phyloP scores from a whole-genome alignment of 2,797 vertebrate species.

The Arrhamphus sclerolepis region DNA sequence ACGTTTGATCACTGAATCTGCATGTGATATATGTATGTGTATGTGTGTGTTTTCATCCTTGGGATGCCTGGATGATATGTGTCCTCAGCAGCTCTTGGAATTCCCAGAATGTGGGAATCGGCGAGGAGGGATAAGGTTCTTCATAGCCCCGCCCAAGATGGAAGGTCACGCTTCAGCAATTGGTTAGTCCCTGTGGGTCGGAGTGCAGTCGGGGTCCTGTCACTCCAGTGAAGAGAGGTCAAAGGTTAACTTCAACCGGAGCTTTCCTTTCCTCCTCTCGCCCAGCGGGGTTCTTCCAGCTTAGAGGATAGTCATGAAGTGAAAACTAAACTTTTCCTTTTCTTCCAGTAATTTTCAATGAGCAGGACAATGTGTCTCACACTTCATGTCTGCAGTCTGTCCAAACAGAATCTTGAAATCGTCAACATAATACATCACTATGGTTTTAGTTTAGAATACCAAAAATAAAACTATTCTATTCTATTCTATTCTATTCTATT shows the following conservation, averaged over 20 bases:
- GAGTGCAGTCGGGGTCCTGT: constrained; percentile 78
- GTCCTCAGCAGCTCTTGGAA: constrained; percentile 65
- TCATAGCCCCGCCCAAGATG: constrained; percentile 48
- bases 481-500: too few species aligned
- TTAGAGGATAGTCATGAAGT: constrained; percentile 28
- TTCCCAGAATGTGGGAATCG: constrained; percentile 66
- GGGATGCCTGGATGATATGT: constrained; percentile 52
- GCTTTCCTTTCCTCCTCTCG: constrained; percentile 67
- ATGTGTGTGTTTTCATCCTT: constrained; percentile 23
- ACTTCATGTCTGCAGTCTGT: background rate
- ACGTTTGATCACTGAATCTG: constrained; percentile 1
- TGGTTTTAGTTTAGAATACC: background rate
- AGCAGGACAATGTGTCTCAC: constrained; percentile 1
- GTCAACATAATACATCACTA: background rate
- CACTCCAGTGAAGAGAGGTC: constrained; percentile 75
- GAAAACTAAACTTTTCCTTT: constrained; percentile 17
- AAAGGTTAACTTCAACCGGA: constrained; percentile 75
- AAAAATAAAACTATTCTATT: background rate
- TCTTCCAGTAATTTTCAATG: constrained; percentile 3
- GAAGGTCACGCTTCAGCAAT: constrained; percentile 74
- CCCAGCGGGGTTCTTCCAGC: constrained; percentile 58
- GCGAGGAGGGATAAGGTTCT: constrained; percentile 25
- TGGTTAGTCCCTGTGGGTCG: constrained; percentile 71
- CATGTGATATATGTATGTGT: constrained; percentile 5
- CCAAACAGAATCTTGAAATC: too few species aligned